Evolutionary conservation across 2,888 invertebrate species (phyloP), one percentile per base, ranked within the genome.

Genomic region (Tanypteryx hageni): DNA sequence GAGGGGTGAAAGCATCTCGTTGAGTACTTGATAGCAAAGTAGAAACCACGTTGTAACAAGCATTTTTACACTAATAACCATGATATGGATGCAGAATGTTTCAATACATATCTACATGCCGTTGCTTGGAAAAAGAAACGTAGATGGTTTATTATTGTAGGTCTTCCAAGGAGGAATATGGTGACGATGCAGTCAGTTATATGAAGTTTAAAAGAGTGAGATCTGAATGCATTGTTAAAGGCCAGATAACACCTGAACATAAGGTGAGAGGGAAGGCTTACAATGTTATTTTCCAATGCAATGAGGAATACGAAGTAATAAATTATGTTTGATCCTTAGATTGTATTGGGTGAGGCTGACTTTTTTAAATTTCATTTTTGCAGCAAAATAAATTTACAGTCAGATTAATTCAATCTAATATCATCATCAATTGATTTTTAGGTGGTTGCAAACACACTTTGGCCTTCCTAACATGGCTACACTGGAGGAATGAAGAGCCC

Each of bases 111-210:
- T n/a, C 16, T 16, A 5, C 22, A 76, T 22, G 76, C n/a, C 22
- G 0, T 9, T 18, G 76, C n/a, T 9, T 10, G 14, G 14, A n/a
- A n/a, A n/a, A n/a, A n/a, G n/a, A n/a, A n/a, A n/a, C n/a, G n/a
- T n/a, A n/a, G n/a, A n/a, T n/a, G n/a, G n/a, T n/a, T n/a, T 76
- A 22, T 76, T 76, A 76, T 76, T 76, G 18, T 16, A 76, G 76
- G 7, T 76, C 76, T 22, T 64, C 64, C 5, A 64, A 64, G 64
- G 64, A 64, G 2, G 14, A 14, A 7, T 64, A 64, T 64, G 64
- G 64, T 14, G 64, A 64, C 18, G 5, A 64, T 64, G 64, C 64
- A 2, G 64, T 64, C 7, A 7, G 64, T 7, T 64, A 64, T 64
- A 7, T 64, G 2, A 2, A 64, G 5, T 2, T 64, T 2, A 64